Percentiles rank a stretch among this genome's conserved stretches.
These are phyloP conservation scores for Neelides sp. DNA, from an alignment of 1,140 invertebrate species.

Conservation along the genomic window DNA sequence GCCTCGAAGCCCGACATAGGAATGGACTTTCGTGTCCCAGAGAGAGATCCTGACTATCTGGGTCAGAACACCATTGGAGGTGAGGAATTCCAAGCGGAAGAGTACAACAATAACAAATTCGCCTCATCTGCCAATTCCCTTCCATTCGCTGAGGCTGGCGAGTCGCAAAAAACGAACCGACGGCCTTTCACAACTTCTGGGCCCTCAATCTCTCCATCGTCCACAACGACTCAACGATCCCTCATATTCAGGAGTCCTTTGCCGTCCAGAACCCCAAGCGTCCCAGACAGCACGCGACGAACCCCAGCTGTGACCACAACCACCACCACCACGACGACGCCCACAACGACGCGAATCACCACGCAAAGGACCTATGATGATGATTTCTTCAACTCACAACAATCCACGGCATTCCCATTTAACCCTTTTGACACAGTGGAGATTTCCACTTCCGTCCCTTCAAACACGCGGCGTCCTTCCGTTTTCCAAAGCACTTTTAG, in stretches of 20 bases:
- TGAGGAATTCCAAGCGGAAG: slow-evolving; percentile 30
- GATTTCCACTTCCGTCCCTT: too few relatives aligned
- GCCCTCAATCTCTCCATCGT: slow-evolving; percentile 8
- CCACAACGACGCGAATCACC: neutral
- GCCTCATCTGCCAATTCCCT: slow-evolving; percentile 23
- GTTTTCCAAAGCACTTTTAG: slow-evolving; percentile 28
- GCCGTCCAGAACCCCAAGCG: neutral
- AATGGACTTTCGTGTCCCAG: slow-evolving; percentile 1
- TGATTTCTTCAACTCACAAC: neutral
- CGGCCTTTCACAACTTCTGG: slow-evolving; percentile 1
- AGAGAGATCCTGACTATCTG: slow-evolving; percentile 18
- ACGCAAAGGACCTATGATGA: neutral
- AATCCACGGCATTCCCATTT: neutral
- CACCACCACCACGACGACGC: neutral
- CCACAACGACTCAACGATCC: slow-evolving; percentile 6
- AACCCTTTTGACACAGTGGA: neutral
- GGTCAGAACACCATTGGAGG: slow-evolving; percentile 23
- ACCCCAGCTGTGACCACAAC: neutral
- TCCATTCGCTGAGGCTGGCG: slow-evolving; percentile 4
- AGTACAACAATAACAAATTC: slow-evolving; percentile 30
- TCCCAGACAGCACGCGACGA: neutral
- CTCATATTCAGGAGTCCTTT: slow-evolving; percentile 10
- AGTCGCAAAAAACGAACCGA: slow-evolving; percentile 12
- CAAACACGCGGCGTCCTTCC: slow-evolving; percentile 7
- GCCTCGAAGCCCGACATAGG: slow-evolving; percentile 12